Evolutionary conservation across 2,113 vertebrate species (phyloP).

Genomic region (Orycteropus afer): DNA sequence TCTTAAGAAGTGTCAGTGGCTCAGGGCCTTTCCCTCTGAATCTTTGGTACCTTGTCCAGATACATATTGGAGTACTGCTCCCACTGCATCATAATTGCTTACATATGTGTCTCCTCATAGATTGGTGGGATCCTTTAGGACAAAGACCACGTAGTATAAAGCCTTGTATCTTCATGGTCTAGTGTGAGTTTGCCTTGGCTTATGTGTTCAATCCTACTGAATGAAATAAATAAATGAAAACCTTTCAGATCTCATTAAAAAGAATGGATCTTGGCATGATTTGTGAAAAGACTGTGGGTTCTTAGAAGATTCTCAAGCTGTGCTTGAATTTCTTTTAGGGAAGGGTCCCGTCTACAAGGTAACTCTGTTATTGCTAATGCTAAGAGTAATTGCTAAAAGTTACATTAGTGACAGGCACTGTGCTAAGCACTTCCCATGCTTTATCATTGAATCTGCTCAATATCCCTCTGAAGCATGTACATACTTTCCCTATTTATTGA

Average conservation of each 20-base stretch:
- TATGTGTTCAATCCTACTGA: neutral
- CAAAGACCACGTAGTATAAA: neutral
- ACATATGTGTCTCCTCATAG: neutral
- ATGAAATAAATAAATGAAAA: neutral
- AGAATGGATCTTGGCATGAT: neutral
- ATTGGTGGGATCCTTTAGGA: neutral
- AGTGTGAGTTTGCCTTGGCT: neutral
- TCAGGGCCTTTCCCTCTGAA: neutral
- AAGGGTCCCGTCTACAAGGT: neutral
- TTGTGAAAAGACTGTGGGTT: neutral
- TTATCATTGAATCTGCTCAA: neutral
- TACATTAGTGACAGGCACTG: neutral
- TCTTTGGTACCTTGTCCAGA: neutral
- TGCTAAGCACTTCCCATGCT: neutral
- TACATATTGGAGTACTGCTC: neutral
- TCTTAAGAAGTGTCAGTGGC: accelerated
- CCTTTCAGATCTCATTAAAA: neutral
- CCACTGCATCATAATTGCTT: neutral
- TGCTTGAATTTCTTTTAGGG: neutral
- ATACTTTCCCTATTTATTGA: neutral
- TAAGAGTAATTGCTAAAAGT: neutral
- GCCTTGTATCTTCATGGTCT: neutral
- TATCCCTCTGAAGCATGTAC: neutral
- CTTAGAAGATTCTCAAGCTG: neutral
- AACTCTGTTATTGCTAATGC: neutral